Evolutionary conservation across 2,888 invertebrate species (phyloP), one percentile per base, ranked within the genome.

Genomic region (Noctuana brunneofusca): DNA sequence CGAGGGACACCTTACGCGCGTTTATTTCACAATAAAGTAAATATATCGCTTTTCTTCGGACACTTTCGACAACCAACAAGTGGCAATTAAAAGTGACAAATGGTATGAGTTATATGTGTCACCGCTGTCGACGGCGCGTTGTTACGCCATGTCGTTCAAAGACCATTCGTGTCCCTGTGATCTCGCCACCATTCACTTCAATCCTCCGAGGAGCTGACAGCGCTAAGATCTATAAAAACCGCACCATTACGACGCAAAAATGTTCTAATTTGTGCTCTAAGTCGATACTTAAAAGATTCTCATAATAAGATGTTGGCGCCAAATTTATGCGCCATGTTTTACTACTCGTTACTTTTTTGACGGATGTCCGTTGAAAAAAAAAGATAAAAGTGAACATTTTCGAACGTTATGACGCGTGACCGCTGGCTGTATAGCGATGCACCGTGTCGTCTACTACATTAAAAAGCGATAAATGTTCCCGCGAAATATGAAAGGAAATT

Each of bases 61-160:
- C 79, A 75, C 79, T 81, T 87, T 87, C 82, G 86, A 87, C 87
- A 85, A 76, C 73, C 80, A 81, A 84, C 87, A 85, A 84, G 84
- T 84, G 84, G 88, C 89, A 90, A 91, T 91, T 91, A 90, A 87
- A 91, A 89, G 85, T 91, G 90, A 91, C 90, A 89, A 89, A 91
- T 89, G 90, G 81, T 83, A 80, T 83, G 84, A 84, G 80, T 82
- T 84, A 83, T 81, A 78, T 71, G 70, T 74, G 72, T 69, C 68
- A 67, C 65, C 66, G 69, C 68, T 73, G 68, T 80, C 50, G 81
- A 80, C 75, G 77, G 67, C 74, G 74, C 54, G 66, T 68, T 76
- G 83, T 81, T 76, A 75, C 78, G 76, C 75, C 71, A 71, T 82
- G 80, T 81, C 70, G 78, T 74, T 83, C 83, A 82, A 81, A 84